Evolutionary conservation across 2,797 vertebrate species (phyloP), one percentile per base, ranked within the genome.

Genomic region (Delichon dasypus): DNA sequence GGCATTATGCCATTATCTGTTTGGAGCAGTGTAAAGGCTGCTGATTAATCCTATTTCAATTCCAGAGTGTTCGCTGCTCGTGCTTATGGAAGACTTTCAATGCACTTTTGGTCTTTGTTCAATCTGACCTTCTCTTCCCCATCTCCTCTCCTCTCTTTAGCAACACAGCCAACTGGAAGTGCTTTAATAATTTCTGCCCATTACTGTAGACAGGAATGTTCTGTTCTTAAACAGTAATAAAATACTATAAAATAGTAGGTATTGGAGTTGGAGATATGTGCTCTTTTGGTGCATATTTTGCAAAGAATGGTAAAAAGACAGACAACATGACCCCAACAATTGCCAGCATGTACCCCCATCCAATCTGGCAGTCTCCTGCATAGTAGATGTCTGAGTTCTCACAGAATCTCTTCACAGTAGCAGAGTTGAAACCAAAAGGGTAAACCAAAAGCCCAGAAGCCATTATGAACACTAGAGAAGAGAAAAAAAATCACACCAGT

Each of bases 271-370:
- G 98, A 90, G 98, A 99, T 94, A 98, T 98, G 86, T 99, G 98
- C 98, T 99, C 99, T 98, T 99, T 99, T 13, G 99, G 99, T 93
- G 99, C 99, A 74, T 99, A 99, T 98, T 99, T 99, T 95, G 99
- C 99, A 94, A 99, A 99, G 98, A 99, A 99, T 90, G 99, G 99
- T 98, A 99, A 97, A 97, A 99, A 99, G 92, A 99, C 98, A 29
- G 99, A 99, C 96, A 99, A 98, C 99, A 99, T 98, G 90, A 99
- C 99, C 36, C 98, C 99, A 16, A 99, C 99, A 13, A 99, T 99
- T 48, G 99, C 99, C 97, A 99, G 97, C 99, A 99, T 99, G 94
- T 99, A 99, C 74, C 99, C 98, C 99, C 99, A 99, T 90, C 99
- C 99, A 44, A 99, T 99, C 97, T 99, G 98, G 96, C 99, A 99